Conservation (phyloP, 2,888 invertebrate species). For the Magallana nippona region DNA sequence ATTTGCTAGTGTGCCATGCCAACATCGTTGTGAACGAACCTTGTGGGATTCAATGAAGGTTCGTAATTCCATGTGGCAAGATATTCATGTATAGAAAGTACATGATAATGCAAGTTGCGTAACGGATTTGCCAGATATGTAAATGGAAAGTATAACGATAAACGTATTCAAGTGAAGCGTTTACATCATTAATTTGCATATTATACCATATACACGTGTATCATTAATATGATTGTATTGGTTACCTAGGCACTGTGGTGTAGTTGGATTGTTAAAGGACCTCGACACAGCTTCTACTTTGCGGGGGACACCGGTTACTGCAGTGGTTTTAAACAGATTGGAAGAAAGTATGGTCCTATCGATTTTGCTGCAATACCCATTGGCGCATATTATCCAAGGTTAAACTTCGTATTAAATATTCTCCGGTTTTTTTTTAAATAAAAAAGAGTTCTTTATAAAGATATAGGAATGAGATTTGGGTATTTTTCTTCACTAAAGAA, state of each 20-base stretch:
- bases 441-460: too few species aligned
- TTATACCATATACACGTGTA: not conserved
- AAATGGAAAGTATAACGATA: too few species aligned
- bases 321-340: constrained; percentile 80
- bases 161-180: too few species aligned
- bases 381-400: constrained; percentile 82
- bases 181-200: not conserved
- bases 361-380: constrained; percentile 82
- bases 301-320: constrained; percentile 83
- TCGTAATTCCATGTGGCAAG: not conserved
- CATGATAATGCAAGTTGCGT: too few species aligned
- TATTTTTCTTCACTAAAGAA: too few species aligned
- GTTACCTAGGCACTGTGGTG: constrained; percentile 80
- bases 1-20: constrained; percentile 81
- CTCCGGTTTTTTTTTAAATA: too few species aligned
- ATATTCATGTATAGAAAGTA: too few species aligned
- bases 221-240: not conserved
- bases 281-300: constrained; percentile 80
- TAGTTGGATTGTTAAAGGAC: constrained; percentile 81
- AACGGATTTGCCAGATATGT: too few species aligned
- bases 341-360: constrained; percentile 81
- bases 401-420: too few species aligned
- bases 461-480: too few species aligned
- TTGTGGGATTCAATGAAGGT: constrained; percentile 80
- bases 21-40: constrained; percentile 81